Percentiles rank a stretch among this genome's conserved stretches.
phyloP scores from a whole-genome alignment of 2,797 vertebrate genomes.

The Pyrocephalus nanus region DNA sequence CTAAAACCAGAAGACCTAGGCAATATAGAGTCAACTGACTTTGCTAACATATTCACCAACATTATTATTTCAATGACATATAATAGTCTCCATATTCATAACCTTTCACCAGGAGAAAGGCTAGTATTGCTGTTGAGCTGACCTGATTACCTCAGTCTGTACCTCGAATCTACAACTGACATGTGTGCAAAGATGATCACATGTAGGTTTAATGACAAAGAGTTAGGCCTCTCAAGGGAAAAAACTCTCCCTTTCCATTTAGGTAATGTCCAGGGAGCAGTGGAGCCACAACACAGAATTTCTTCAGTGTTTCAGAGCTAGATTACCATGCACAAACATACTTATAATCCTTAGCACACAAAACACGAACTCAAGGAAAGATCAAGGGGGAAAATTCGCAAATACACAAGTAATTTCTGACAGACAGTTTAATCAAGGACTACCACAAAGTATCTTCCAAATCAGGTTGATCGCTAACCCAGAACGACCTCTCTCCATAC shows the following conservation, averaged over 20 bases:
- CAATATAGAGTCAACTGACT: slow-evolving; percentile 6
- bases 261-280: neutral
- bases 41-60: neutral
- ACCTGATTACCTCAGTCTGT: neutral
- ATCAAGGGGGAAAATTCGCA: neutral
- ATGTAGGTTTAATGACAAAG: neutral
- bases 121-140: neutral
- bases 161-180: neutral
- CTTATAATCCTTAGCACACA: neutral
- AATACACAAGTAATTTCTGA: neutral
- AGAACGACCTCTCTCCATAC: neutral
- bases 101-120: neutral
- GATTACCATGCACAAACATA: accelerated
- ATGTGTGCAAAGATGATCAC: neutral
- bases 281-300: neutral
- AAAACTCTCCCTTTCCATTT: neutral
- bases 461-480: neutral
- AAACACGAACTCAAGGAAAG: neutral
- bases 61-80: slow-evolving; percentile 52
- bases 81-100: slow-evolving; percentile 42
- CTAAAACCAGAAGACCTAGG: neutral
- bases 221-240: neutral
- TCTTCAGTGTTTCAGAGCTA: neutral
- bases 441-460: neutral
- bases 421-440: neutral